These are phyloP conservation scores for Hippocampus zosterae DNA, from an alignment of 2,113 vertebrate species.

Conservation along the genomic window DNA sequence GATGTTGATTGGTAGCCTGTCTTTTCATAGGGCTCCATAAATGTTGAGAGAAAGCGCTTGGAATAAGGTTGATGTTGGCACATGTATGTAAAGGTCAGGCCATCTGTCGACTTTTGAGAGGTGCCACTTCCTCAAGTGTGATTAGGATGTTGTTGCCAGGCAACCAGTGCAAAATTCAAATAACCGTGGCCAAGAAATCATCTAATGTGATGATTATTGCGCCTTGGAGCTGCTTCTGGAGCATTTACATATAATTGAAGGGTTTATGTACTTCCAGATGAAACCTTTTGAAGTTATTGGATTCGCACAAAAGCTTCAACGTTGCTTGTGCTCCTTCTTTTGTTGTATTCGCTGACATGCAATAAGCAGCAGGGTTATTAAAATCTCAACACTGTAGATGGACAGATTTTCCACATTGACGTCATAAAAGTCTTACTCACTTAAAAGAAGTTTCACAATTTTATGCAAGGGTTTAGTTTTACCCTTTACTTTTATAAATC, in stretches of 20 bases:
- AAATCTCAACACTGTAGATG: neutral
- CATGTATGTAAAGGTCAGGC: constrained; percentile 2
- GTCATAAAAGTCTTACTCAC: neutral
- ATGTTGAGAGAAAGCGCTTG: neutral
- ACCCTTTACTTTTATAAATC: neutral
- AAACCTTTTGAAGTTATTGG: neutral
- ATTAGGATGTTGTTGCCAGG: constrained; percentile 6
- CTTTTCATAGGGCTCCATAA: neutral
- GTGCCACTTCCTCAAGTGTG: constrained; percentile 1
- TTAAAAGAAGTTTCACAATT: neutral
- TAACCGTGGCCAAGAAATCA: neutral
- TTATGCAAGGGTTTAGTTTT: neutral
- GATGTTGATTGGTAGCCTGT: neutral
- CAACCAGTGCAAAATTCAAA: neutral
- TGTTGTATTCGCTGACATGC: neutral
- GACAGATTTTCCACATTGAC: neutral
- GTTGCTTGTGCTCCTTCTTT: neutral
- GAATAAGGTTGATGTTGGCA: neutral
- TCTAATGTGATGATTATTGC: neutral
- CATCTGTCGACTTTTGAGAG: neutral
- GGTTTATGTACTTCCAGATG: neutral
- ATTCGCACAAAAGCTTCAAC: neutral
- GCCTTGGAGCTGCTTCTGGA: neutral
- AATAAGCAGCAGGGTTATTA: neutral
- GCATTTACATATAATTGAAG: neutral